Conservation (phyloP, 2,888 invertebrate genomes). For the Perithous albicinctus region DNA sequence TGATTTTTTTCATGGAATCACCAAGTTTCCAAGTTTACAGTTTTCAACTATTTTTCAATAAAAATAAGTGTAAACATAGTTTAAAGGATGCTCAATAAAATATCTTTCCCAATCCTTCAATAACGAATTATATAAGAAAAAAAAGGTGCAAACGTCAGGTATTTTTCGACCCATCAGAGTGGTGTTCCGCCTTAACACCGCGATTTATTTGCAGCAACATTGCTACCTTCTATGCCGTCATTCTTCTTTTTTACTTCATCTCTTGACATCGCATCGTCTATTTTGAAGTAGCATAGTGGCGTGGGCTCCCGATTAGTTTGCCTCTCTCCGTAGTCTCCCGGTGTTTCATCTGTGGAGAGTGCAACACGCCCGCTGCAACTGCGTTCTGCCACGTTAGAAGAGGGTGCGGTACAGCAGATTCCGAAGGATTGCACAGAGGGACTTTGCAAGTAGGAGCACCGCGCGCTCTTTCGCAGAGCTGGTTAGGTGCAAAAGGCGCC, state of each 20-base stretch:
- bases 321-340: not conserved
- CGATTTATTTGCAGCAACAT: too few relatives aligned
- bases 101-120: too few relatives aligned
- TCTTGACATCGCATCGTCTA: not conserved
- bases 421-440: constrained; percentile 37
- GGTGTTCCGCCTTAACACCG: too few relatives aligned
- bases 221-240: too few relatives aligned
- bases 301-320: constrained; percentile 31
- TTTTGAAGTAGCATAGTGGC: constrained; percentile 13
- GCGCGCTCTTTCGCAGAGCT: constrained; percentile 3
- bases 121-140: too few relatives aligned
- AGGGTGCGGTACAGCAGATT: constrained; percentile 52
- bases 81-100: too few relatives aligned
- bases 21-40: too few relatives aligned
- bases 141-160: too few relatives aligned
- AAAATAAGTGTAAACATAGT: too few relatives aligned
- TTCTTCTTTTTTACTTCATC: not conserved
- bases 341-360: not conserved
- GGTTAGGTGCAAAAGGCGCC: constrained; percentile 75
- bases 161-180: too few relatives aligned
- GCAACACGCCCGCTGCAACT: not conserved
- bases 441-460: constrained; percentile 3
- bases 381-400: constrained; percentile 43
- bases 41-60: too few relatives aligned
- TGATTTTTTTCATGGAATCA: too few relatives aligned